Evolutionary conservation across 1,140 invertebrate genomes (phyloP).

Genomic region (Akabosia matsudoensis): DNA sequence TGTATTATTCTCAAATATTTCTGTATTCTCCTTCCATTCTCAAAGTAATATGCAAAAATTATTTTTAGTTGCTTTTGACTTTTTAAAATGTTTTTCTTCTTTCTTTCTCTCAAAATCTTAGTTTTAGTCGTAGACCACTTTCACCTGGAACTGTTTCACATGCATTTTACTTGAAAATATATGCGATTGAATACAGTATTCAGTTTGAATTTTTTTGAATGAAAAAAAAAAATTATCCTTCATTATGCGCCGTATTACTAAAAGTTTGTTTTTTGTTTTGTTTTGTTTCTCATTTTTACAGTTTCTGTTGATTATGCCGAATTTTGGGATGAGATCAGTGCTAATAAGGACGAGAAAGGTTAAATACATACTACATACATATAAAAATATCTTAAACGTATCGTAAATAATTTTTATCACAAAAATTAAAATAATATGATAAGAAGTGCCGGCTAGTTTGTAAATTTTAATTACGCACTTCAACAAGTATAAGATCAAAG

Average conservation of each 20-base stretch:
- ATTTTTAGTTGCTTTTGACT: too few species aligned
- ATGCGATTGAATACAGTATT: background rate
- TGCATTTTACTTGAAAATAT: too few species aligned
- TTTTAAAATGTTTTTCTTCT: too few species aligned
- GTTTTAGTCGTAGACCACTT: too few species aligned
- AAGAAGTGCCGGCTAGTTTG: too few species aligned
- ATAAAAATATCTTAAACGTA: background rate
- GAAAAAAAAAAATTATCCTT: background rate
- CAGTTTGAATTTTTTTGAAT: background rate
- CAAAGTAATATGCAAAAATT: too few species aligned
- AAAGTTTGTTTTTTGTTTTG: constrained; percentile 20
- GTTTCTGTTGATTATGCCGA: constrained; percentile 45
- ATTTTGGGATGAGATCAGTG: constrained; percentile 47
- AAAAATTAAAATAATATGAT: too few species aligned
- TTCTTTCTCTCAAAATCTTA: too few species aligned
- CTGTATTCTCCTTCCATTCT: too few species aligned
- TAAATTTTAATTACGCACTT: too few species aligned
- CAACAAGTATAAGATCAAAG: background rate
- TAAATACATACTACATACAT: background rate
- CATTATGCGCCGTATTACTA: background rate
- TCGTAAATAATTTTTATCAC: background rate
- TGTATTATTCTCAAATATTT: too few species aligned
- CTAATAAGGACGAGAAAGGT: constrained; percentile 46
- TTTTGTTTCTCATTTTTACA: constrained; percentile 31
- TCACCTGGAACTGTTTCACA: too few species aligned